Percentiles rank a stretch among this genome's conserved stretches.
Conservation (phyloP, 2,113 vertebrate species). For the Pongo abelii region DNA sequence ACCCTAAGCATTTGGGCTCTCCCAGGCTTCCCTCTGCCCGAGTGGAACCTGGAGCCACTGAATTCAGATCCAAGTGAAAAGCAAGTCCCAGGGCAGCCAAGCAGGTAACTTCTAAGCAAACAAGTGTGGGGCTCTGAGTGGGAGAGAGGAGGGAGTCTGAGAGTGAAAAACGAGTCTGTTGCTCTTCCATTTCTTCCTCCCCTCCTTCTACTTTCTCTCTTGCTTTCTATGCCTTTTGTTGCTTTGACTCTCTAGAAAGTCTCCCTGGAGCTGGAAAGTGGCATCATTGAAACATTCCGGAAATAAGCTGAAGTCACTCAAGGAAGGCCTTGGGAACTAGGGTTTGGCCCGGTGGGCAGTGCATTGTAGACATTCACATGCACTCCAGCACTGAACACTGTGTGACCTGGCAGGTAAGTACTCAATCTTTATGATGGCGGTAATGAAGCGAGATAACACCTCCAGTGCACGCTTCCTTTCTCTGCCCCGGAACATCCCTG, state of each 20-base stretch:
- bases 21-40: neutral
- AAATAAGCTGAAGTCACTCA: no score
- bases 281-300: accelerated
- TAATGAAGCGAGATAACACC: neutral
- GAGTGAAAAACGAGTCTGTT: neutral
- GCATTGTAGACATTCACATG: neutral
- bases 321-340: neutral
- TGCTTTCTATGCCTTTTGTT: neutral
- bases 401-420: neutral
- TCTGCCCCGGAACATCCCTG: neutral
- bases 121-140: no score
- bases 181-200: neutral
- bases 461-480: neutral
- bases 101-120: neutral
- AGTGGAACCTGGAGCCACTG: neutral
- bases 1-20: neutral
- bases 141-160: neutral
- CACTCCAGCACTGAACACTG: accelerated
- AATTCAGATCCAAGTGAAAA: neutral
- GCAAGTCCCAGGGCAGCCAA: neutral
- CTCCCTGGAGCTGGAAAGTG: neutral
- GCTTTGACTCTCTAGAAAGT: neutral
- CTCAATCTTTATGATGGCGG: neutral
- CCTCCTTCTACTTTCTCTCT: neutral
- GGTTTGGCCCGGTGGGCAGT: accelerated